These are phyloP conservation scores for Verasper variegatus DNA, from an alignment of 2,113 vertebrate species.

Conservation along the genomic window DNA sequence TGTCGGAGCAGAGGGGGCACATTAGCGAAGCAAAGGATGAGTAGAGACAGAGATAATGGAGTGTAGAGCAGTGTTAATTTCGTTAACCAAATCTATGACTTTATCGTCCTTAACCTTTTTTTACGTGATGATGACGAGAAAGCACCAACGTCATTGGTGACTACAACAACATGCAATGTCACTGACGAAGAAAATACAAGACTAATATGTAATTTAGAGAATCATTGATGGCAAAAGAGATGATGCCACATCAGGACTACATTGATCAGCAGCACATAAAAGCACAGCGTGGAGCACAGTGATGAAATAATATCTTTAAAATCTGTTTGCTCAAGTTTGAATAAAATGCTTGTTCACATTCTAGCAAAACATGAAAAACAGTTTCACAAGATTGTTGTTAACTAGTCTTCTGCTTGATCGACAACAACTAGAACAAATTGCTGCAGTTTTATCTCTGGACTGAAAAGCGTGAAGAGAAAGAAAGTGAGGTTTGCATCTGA, in stretches of 20 bases:
- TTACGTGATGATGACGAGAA: background rate
- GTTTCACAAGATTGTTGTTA: too few relatives aligned
- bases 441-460: background rate
- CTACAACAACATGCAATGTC: background rate
- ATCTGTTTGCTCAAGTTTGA: background rate
- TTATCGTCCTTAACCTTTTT: background rate
- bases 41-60: slow-evolving; percentile 54
- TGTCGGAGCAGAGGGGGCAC: slow-evolving; percentile 37
- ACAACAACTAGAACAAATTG: background rate
- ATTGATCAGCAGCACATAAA: background rate
- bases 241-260: background rate
- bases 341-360: background rate
- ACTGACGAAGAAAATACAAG: background rate
- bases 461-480: background rate
- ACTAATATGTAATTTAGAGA: background rate
- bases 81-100: background rate
- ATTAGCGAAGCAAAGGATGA: slow-evolving; percentile 60
- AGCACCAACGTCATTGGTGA: background rate
- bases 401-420: too few relatives aligned
- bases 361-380: background rate
- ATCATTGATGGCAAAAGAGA: background rate
- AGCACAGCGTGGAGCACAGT: background rate
- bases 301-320: background rate
- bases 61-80: slow-evolving; percentile 6
- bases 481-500: too few relatives aligned